These are phyloP conservation scores for Trachelipus rathkii DNA, from an alignment of 1,140 invertebrate genomes.

Conservation along the genomic window DNA sequence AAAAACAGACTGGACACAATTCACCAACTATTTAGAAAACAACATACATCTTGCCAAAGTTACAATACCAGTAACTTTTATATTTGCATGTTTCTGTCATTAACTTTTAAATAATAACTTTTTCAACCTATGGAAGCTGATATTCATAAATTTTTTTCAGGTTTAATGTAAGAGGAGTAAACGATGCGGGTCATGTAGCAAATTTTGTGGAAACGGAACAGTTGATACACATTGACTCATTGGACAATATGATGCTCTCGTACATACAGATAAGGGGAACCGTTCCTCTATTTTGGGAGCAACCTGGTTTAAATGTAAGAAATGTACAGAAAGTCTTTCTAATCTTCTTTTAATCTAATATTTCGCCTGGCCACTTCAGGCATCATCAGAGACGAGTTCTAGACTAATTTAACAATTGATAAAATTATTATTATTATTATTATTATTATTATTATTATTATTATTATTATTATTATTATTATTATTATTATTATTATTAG, in stretches of 20 bases:
- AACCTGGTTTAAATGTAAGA: slow-evolving; percentile 94
- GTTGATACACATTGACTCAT: slow-evolving; percentile 79
- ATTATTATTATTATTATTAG: no score
- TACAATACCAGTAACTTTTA: no score
- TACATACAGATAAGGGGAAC: slow-evolving; percentile 81
- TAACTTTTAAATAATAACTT: slow-evolving; percentile 43
- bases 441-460: no score
- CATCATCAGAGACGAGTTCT: no score
- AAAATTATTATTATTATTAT: no score
- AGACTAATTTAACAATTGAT: no score
- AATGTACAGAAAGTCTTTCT: no score
- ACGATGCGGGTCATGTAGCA: slow-evolving; percentile 98
- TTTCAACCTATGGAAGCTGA: slow-evolving; percentile 20
- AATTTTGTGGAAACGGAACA: slow-evolving; percentile 99
- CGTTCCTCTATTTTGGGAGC: slow-evolving; percentile 98
- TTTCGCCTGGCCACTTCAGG: no score
- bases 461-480: no score
- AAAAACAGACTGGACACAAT: no score
- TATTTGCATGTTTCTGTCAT: neutral
- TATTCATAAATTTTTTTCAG: slow-evolving; percentile 51
- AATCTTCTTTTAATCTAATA: no score
- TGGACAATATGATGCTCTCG: slow-evolving; percentile 57
- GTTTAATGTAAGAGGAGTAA: slow-evolving; percentile 96
- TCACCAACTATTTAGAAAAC: no score
- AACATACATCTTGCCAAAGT: neutral